Evolutionary conservation across 2,888 invertebrate genomes (phyloP).

Genomic region (Bunonema sp.): DNA sequence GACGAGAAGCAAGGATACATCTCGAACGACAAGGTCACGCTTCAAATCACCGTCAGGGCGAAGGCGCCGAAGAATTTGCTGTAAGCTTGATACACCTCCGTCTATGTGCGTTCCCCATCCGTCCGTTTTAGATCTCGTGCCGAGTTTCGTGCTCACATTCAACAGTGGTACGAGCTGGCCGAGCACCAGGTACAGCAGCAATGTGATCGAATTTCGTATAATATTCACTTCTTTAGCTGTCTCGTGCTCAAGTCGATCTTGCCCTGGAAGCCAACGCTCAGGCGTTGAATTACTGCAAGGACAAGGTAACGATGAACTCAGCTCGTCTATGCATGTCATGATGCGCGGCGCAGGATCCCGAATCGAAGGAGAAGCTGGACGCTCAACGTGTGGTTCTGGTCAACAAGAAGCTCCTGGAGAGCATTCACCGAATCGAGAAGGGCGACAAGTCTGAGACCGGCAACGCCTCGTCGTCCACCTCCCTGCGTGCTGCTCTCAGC

Average conservation of each 20-base stretch:
- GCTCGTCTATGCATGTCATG: background rate
- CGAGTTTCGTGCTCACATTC: constrained; percentile 39
- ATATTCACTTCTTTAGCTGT: constrained; percentile 5
- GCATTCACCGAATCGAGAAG: constrained; percentile 42
- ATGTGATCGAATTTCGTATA: background rate
- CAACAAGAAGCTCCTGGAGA: constrained; percentile 40
- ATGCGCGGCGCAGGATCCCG: constrained; percentile 7
- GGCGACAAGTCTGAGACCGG: no score
- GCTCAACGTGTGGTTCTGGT: constrained; percentile 34
- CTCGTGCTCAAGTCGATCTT: constrained; percentile 38
- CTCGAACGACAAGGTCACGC: constrained; percentile 69
- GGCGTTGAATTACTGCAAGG: constrained; percentile 43
- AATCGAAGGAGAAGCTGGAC: constrained; percentile 24
- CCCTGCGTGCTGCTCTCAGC: constrained; percentile 17
- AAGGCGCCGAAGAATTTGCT: constrained; percentile 54
- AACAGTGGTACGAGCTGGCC: constrained; percentile 39
- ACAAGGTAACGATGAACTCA: constrained; percentile 27
- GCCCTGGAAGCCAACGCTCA: constrained; percentile 38
- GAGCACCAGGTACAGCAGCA: constrained; percentile 27
- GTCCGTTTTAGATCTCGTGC: constrained; percentile 20
- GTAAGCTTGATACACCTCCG: constrained; percentile 31
- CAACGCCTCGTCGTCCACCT: constrained; percentile 6
- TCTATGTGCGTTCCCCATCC: background rate
- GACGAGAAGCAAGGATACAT: constrained; percentile 81
- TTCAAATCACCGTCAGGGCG: constrained; percentile 59